A percentile compares a stretch with the other conserved stretches of the same genome.
Conservation (phyloP, 53 echinoderm and acorn worm species). For the Stichopus horrens region DNA sequence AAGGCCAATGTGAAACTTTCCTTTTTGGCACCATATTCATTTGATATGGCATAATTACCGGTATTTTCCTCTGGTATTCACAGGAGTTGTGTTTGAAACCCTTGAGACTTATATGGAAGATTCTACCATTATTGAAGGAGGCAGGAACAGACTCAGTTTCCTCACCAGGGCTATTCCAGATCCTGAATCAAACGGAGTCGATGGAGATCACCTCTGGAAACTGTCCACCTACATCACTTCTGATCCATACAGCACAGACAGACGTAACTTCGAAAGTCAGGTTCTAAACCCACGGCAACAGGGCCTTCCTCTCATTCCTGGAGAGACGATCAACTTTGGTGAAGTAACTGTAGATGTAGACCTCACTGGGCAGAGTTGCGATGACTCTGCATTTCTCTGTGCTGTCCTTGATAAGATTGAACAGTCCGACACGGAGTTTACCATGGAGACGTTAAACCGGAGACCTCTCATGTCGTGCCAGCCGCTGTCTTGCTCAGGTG, state of each 20-base stretch:
- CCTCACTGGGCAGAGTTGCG: constrained; percentile 68
- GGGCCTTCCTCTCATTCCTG: constrained; percentile 62
- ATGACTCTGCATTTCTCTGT: constrained; percentile 71
- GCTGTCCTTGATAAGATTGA: constrained; percentile 72
- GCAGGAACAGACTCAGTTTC: constrained; percentile 55
- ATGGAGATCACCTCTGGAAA: constrained; percentile 75
- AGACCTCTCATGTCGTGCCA: constrained; percentile 68
- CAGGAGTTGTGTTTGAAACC: constrained; percentile 72
- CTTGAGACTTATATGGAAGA: constrained; percentile 67
- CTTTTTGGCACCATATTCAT: background rate
- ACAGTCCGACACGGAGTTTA: constrained; percentile 62
- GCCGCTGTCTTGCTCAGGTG: constrained; percentile 56
- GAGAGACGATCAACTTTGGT: constrained; percentile 74
- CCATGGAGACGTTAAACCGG: constrained; percentile 56
- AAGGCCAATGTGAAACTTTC: no score
- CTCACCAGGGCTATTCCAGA: constrained; percentile 60
- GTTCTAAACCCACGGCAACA: constrained; percentile 63
- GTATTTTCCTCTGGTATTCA: background rate
- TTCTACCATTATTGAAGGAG: constrained; percentile 63
- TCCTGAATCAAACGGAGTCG: constrained; percentile 68
- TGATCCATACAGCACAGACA: constrained; percentile 56
- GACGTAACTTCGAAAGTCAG: constrained; percentile 65
- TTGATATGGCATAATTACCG: background rate
- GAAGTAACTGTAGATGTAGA: constrained; percentile 70
- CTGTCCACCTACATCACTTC: constrained; percentile 74